Evolutionary conservation across 2,113 vertebrate genomes (phyloP).

Genomic region (Cebus imitator): DNA sequence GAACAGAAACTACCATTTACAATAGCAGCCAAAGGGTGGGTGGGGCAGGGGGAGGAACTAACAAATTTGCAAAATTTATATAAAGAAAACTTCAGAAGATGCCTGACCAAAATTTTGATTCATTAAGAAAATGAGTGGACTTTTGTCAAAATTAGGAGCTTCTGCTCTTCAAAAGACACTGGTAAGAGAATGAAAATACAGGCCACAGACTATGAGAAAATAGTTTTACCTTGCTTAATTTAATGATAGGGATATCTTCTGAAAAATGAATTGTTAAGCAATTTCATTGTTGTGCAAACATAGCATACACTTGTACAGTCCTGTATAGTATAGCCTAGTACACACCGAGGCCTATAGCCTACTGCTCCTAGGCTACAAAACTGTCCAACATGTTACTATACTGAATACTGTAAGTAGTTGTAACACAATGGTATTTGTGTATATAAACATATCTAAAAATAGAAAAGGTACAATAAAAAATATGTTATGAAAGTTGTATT

Average conservation of each 20-base stretch:
- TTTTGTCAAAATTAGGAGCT: conserved; percentile 24
- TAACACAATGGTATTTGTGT: not conserved
- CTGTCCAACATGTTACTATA: not conserved
- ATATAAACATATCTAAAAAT: not conserved
- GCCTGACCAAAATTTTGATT: not conserved
- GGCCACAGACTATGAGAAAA: not conserved
- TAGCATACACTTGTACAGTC: not conserved
- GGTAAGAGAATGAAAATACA: not conserved
- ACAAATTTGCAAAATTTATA: not conserved
- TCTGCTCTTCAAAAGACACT: conserved; percentile 2
- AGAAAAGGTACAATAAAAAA: not conserved
- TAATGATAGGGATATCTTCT: not conserved
- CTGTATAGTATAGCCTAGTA: not conserved
- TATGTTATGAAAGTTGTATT: no score
- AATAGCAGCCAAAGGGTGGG: not conserved
- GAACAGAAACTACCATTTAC: not conserved
- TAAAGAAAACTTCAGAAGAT: not conserved
- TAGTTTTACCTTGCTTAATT: not conserved
- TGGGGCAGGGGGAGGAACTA: not conserved
- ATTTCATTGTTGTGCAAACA: not conserved
- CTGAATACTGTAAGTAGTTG: not conserved
- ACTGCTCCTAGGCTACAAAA: not conserved
- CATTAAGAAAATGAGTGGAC: not conserved
- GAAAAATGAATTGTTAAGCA: not conserved
- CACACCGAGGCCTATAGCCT: not conserved